A percentile compares a stretch with the other conserved stretches of the same genome.
Conservation (phyloP, 2,797 vertebrate species). For the Halcyon smyrnensis region DNA sequence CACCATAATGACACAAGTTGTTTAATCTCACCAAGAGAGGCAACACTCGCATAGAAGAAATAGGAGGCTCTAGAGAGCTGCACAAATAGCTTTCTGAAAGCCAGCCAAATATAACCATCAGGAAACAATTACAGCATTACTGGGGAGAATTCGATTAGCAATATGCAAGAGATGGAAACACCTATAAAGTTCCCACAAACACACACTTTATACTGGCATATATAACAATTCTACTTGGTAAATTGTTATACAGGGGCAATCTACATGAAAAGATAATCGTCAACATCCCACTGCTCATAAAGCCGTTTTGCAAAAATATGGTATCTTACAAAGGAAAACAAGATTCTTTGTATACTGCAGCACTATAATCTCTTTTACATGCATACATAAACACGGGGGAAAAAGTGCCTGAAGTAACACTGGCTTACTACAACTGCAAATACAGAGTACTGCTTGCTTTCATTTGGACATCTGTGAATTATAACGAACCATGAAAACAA, state of each 20-base stretch:
- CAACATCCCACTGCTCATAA: background rate
- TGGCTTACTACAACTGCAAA: background rate
- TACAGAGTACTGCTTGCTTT: background rate
- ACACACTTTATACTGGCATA: background rate
- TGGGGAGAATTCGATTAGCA: background rate
- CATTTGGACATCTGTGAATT: background rate
- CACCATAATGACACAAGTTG: fast-evolving
- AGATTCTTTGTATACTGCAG: background rate
- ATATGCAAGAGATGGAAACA: background rate
- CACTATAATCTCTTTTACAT: background rate
- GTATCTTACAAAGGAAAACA: background rate
- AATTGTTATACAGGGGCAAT: background rate
- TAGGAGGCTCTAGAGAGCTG: background rate
- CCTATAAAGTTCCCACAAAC: background rate
- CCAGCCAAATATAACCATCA: background rate
- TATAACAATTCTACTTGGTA: background rate
- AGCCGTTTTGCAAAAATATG: background rate
- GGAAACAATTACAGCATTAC: background rate
- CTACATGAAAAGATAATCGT: background rate
- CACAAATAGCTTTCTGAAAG: background rate
- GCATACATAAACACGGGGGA: background rate
- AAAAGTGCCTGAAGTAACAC: background rate
- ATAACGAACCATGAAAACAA: background rate
- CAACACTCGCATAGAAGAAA: background rate
- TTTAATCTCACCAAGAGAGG: fast-evolving